Base-by-base conservation (phyloP, 2,888 invertebrate genomes). In the Lordiphosa andalusiaca region DNA sequence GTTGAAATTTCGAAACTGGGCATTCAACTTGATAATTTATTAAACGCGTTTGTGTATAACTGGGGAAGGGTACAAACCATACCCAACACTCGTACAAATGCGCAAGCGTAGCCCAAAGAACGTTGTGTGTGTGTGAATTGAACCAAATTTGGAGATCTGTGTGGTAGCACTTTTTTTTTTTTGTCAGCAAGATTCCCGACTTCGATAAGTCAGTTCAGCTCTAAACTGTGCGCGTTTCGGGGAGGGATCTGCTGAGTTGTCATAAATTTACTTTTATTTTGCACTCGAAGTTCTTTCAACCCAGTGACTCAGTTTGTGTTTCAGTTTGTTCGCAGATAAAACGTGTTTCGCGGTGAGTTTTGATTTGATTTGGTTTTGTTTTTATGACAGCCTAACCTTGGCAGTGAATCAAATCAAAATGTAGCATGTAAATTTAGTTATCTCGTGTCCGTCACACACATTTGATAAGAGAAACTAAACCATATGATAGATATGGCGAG, bases 1-100 rank as follows among this genome's bases (percentile, higher is more conserved):
- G 81, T 71, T 69, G 59, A 85, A 82, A 73, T 73, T 74, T 74
- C 65, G 68, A 84, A 86, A 86, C 84, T 82, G 87, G 86, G 74
- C 87, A 71, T 87, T 87, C 87, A 87, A 87, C 87, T 86, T 78
- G 77, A 80, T 84, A 84, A 84, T 84, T 82, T 82, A 82, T 82
- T 60, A 82, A 84, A 83, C 85, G 76, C 83, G 85, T 83, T 84
- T 71, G 71, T 56, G 53, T 55, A 50, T 57, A 74, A 67, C 67
- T 63, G 47, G 64, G 53, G 63, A 67, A 78, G 78, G 82, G 75
- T 59, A 73, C 16, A 16, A 16, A 16, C 16, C 16, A 16, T 16
- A 16, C 16, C 16, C 16, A 16, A 16, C 36, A 35, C 46, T 30
- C 30, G 36, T 19, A 39, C 47, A 38, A 53, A 48, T 46, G 81